Evolutionary conservation across 2,888 invertebrate species (phyloP).

Genomic region (Ennomos fuscantarius): DNA sequence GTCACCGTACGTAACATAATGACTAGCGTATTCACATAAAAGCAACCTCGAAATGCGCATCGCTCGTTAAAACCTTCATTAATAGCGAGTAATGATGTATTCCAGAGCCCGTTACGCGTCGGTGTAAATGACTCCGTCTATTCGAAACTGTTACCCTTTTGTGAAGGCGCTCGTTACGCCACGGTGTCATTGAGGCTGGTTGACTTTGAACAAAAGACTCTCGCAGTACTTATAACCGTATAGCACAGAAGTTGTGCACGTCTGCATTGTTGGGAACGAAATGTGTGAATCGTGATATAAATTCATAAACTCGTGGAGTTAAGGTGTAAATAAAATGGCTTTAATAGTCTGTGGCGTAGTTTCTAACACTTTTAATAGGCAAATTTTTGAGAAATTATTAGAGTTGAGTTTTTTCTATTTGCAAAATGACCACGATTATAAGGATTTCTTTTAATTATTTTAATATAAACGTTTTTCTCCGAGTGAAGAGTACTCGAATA

Average conservation of each 20-base stretch:
- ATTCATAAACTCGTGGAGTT: constrained; percentile 13
- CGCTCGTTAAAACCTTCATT: constrained; percentile 34
- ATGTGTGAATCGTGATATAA: constrained; percentile 8
- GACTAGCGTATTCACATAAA: constrained; percentile 19
- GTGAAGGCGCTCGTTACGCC: constrained; percentile 31
- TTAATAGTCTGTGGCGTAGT: neutral
- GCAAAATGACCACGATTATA: no score
- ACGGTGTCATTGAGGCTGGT: constrained; percentile 28
- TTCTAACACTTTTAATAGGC: constrained; percentile 5
- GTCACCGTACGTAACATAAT: constrained; percentile 3
- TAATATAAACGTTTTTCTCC: no score
- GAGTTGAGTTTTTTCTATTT: no score
- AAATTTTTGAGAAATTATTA: no score
- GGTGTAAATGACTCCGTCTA: constrained; percentile 35
- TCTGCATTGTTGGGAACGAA: constrained; percentile 5
- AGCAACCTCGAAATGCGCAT: constrained; percentile 28
- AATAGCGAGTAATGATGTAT: constrained; percentile 36
- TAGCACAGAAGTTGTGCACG: constrained; percentile 6
- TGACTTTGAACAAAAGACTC: constrained; percentile 24
- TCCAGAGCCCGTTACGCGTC: constrained; percentile 26
- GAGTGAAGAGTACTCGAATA: no score
- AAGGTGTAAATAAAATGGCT: constrained; percentile 1
- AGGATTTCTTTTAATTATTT: no score
- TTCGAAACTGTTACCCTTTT: constrained; percentile 32
- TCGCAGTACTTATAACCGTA: neutral